phyloP scores from a whole-genome alignment of 2,888 invertebrate genomes.

The Apocheima hispidaria region DNA sequence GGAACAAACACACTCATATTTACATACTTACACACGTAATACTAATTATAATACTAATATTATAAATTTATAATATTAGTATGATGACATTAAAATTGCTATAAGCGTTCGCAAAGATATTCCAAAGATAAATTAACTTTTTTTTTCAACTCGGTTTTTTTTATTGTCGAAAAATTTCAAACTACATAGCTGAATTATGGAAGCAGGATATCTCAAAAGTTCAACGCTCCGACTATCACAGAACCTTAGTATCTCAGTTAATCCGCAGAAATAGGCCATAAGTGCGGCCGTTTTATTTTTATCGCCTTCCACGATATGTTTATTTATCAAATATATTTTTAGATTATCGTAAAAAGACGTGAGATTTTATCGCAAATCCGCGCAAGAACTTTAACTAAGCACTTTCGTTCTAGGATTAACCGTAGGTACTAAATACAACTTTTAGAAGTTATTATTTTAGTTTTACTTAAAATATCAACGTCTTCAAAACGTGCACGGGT shows the following conservation, averaged over 20 bases:
- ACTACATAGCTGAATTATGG: not conserved
- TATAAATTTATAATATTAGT: no score
- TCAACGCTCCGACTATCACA: constrained; percentile 5
- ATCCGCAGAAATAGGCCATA: constrained; percentile 19
- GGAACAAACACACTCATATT: no score
- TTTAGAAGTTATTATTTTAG: no score
- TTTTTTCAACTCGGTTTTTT: no score
- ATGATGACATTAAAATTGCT: no score
- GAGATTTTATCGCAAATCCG: constrained; percentile 11
- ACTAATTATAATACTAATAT: no score
- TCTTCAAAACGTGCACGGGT: no score
- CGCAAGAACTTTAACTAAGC: not conserved
- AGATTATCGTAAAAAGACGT: constrained; percentile 16
- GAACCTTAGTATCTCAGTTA: constrained; percentile 8
- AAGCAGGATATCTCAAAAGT: not conserved
- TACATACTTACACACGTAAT: no score
- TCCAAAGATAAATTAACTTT: no score
- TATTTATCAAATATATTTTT: constrained; percentile 21
- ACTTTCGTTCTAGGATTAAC: constrained; percentile 4
- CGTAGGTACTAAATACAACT: no score
- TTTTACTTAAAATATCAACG: not conserved
- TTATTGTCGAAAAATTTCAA: no score
- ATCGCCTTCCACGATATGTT: constrained; percentile 13
- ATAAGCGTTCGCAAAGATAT: no score
- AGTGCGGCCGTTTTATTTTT: constrained; percentile 18